Conservation (phyloP, 1,140 invertebrate genomes). For the Colletes latitarsis region DNA sequence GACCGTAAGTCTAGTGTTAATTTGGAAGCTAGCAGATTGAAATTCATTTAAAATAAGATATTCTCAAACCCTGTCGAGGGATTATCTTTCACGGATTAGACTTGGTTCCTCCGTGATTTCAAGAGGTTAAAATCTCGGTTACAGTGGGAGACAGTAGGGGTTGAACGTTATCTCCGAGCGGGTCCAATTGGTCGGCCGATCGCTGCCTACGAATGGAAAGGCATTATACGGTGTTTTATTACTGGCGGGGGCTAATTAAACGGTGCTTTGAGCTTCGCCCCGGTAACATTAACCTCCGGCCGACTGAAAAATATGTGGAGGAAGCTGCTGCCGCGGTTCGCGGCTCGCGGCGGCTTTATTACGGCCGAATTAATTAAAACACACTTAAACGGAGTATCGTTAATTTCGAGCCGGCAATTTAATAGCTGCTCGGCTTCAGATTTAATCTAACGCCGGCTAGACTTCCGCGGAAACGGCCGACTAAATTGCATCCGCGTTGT, state of each 20-base stretch:
- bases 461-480: slow-evolving; percentile 23
- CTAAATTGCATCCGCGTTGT: slow-evolving; percentile 30
- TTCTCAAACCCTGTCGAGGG: too few species aligned
- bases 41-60: too few species aligned
- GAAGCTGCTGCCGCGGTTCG: slow-evolving; percentile 19
- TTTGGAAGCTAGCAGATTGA: too few species aligned
- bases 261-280: slow-evolving; percentile 42
- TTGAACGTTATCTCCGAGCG: too few species aligned
- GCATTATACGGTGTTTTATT: slow-evolving; percentile 53
- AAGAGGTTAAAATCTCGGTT: too few species aligned
- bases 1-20: too few species aligned
- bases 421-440: slow-evolving; percentile 45
- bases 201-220: slow-evolving; percentile 31
- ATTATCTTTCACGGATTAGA: too few species aligned
- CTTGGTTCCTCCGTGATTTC: too few species aligned
- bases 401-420: slow-evolving; percentile 60
- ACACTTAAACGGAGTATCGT: slow-evolving; percentile 60
- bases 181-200: slow-evolving; percentile 3
- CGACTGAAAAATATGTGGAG: slow-evolving; percentile 53
- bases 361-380: slow-evolving; percentile 64
- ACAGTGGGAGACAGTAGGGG: too few species aligned
- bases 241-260: slow-evolving; percentile 51
- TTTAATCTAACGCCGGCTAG: slow-evolving; percentile 50
- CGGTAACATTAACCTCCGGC: slow-evolving; percentile 33
- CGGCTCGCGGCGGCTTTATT: slow-evolving; percentile 26